These are phyloP conservation scores for Synanthedon vespiformis DNA, from an alignment of 2,888 invertebrate species.

Conservation along the genomic window DNA sequence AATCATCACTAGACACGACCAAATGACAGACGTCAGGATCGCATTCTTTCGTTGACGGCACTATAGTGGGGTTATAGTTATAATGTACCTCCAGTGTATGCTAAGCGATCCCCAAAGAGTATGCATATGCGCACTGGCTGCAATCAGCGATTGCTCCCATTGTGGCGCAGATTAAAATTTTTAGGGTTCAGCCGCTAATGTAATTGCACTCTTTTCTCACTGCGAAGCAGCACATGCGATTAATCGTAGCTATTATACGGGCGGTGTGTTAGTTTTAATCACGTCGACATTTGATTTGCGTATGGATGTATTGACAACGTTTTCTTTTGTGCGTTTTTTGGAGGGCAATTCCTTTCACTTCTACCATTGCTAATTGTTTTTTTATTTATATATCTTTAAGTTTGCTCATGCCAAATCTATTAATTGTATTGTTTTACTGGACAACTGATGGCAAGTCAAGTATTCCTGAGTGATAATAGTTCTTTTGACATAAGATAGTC, in stretches of 20 bases:
- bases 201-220: slow-evolving; percentile 60
- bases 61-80: too few relatives aligned
- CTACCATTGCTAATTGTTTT: too few relatives aligned
- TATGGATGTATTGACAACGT: slow-evolving; percentile 4
- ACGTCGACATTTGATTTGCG: slow-evolving; percentile 34
- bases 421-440: too few relatives aligned
- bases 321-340: slow-evolving; percentile 12
- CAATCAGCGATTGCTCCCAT: slow-evolving; percentile 65
- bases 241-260: slow-evolving; percentile 47
- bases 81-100: slow-evolving; percentile 23
- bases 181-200: slow-evolving; percentile 69
- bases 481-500: too few relatives aligned
- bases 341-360: background rate
- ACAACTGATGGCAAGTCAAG: too few relatives aligned
- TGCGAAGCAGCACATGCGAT: slow-evolving; percentile 42
- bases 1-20: too few relatives aligned
- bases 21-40: too few relatives aligned
- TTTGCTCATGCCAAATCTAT: too few relatives aligned
- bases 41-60: too few relatives aligned
- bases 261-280: slow-evolving; percentile 58
- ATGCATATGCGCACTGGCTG: slow-evolving; percentile 63
- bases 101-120: slow-evolving; percentile 68
- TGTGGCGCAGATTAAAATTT: slow-evolving; percentile 68
- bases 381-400: too few relatives aligned
- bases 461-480: too few relatives aligned